Evolutionary conservation across 2,797 vertebrate species (phyloP).

Genomic region (Melanogrammus aeglefinus): DNA sequence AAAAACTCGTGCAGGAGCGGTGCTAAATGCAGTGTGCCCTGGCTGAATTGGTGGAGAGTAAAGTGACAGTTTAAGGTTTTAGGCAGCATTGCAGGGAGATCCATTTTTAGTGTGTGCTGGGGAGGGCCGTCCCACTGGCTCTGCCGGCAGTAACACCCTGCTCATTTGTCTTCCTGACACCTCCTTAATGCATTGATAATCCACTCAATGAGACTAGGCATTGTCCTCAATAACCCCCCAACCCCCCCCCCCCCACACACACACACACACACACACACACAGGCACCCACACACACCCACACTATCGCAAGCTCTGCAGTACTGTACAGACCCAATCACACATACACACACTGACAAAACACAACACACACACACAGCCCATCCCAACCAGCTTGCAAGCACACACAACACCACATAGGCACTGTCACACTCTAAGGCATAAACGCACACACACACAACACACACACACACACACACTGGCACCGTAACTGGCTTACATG

Average conservation of each 20-base stretch:
- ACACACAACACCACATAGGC: neutral
- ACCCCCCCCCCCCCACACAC: neutral
- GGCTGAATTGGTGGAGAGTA: neutral
- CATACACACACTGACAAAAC: neutral
- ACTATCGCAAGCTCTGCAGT: no score
- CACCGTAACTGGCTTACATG: conserved; percentile 8
- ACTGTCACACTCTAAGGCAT: neutral
- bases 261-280: neutral
- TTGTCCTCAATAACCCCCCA: conserved; percentile 38
- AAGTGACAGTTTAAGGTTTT: neutral
- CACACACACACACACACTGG: conserved; percentile 11
- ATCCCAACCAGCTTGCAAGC: neutral
- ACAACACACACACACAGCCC: no score
- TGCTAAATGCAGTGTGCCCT: no score
- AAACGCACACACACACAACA: neutral
- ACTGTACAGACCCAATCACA: neutral
- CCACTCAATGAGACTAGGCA: neutral
- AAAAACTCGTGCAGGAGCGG: neutral
- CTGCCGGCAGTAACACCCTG: neutral
- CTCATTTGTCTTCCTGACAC: conserved; percentile 1
- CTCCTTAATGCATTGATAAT: conserved; percentile 1
- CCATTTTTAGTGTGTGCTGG: neutral
- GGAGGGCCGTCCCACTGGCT: neutral
- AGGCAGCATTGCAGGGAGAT: neutral
- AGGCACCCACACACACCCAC: neutral